These are phyloP conservation scores for Macaria notata DNA, from an alignment of 2,888 invertebrate genomes.

Conservation along the genomic window DNA sequence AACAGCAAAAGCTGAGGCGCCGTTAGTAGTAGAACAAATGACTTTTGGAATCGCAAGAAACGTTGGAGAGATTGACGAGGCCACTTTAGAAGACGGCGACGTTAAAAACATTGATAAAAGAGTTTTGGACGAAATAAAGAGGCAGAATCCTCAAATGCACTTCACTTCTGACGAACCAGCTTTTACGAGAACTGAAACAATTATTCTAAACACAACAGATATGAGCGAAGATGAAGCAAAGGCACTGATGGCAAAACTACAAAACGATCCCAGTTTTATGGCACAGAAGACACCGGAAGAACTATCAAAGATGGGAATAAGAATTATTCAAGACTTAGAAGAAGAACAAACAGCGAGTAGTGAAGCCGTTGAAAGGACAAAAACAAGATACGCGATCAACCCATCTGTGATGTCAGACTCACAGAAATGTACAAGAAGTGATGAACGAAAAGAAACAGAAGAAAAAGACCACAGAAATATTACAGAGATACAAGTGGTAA, in stretches of 20 bases:
- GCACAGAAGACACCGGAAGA: slow-evolving; percentile 71
- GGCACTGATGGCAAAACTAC: slow-evolving; percentile 70
- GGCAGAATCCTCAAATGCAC: slow-evolving; percentile 74
- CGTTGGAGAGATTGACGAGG: slow-evolving; percentile 60
- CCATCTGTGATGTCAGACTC: slow-evolving; percentile 65
- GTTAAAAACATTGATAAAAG: slow-evolving; percentile 69
- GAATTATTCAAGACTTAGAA: slow-evolving; percentile 68
- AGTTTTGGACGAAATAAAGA: slow-evolving; percentile 70
- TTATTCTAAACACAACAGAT: slow-evolving; percentile 78
- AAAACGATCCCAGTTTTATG: slow-evolving; percentile 75
- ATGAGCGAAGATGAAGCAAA: slow-evolving; percentile 73
- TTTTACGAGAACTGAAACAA: slow-evolving; percentile 76
- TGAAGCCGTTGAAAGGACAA: slow-evolving; percentile 63
- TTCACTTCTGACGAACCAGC: slow-evolving; percentile 73
- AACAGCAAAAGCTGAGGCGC: slow-evolving; percentile 66
- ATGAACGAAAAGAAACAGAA: slow-evolving; percentile 38
- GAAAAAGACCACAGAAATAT: slow-evolving; percentile 79
- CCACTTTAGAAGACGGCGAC: slow-evolving; percentile 70
- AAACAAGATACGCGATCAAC: slow-evolving; percentile 72
- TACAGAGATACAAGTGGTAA: slow-evolving; percentile 88
- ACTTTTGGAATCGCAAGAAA: slow-evolving; percentile 72
- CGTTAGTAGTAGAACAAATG: slow-evolving; percentile 74
- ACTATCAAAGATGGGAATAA: slow-evolving; percentile 67
- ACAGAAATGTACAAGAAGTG: slow-evolving; percentile 55
- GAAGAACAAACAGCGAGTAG: slow-evolving; percentile 58